Percentiles rank a stretch among this genome's conserved stretches.
These are phyloP conservation scores for Neria commutata DNA, from an alignment of 2,888 invertebrate species.

Conservation along the genomic window DNA sequence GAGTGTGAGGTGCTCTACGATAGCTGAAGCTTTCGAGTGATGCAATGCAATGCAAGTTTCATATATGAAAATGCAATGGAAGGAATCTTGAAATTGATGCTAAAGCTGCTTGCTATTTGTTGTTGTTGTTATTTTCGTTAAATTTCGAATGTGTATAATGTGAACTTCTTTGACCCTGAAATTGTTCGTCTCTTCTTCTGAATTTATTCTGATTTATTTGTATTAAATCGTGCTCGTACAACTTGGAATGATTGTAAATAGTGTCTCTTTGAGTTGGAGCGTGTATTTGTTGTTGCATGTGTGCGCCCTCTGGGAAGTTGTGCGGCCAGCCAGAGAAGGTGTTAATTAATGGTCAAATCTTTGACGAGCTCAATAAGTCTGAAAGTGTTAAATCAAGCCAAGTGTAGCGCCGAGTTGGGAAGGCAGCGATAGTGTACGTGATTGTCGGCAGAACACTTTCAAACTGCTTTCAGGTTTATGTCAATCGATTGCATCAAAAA, in stretches of 20 bases:
- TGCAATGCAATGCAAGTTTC: not conserved
- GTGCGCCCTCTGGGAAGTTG: not conserved
- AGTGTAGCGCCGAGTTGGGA: too few relatives aligned
- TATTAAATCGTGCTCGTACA: conserved; percentile 31
- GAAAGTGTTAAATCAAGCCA: not conserved
- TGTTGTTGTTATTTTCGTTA: not conserved
- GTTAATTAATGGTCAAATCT: conserved; percentile 38
- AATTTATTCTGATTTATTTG: conserved; percentile 1
- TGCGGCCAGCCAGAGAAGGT: conserved; percentile 34
- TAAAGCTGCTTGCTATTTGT: not conserved
- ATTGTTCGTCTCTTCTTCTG: conserved; percentile 1
- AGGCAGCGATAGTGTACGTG: too few relatives aligned
- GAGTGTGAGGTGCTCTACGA: conserved; percentile 37
- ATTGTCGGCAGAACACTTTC: too few relatives aligned
- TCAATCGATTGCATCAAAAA: too few relatives aligned
- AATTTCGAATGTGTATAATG: not conserved
- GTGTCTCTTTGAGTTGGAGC: conserved; percentile 14
- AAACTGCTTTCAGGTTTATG: too few relatives aligned
- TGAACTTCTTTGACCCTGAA: conserved; percentile 40
- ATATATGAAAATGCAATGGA: not conserved
- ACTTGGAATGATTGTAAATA: conserved; percentile 28
- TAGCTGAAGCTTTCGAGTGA: conserved; percentile 9
- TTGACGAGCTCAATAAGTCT: not conserved
- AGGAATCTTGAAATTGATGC: not conserved
- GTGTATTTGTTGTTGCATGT: not conserved